Base-by-base conservation (phyloP, 2,797 vertebrate species). In the Helostoma temminkii region DNA sequence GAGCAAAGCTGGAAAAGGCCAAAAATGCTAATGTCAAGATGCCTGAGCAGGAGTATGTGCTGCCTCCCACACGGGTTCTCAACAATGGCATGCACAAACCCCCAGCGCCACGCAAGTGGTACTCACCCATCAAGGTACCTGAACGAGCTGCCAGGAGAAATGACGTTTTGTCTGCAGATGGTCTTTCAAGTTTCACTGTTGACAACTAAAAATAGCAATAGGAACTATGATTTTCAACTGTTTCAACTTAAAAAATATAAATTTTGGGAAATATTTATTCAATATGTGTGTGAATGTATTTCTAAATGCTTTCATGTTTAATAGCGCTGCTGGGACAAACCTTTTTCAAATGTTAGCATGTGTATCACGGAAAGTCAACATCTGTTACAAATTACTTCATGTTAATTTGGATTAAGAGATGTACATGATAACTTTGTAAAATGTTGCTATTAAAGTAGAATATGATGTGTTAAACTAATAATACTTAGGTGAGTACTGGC, bases 11-110 rank as follows among this genome's bases (percentile, higher is more conserved):
- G 82, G 98, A 99, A 87, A 98, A 99, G 69, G 97, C 97, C 64
- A 99, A 99, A 92, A 99, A 99, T 1, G 97, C 98, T 11, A 93
- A 94, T 49, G 97, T 99, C 41, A 98, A 98, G 90, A 97, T 98
- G 96, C 98, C 98, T 0, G 97, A 98, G 30, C 96, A 98, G 84
- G 97, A 99, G 37, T 96, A 94, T 0, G 95, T 92, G 64, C 89
- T 76, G 41, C 89, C 93, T 0, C 95, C 96, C 36, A 89, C 87
- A 9, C 92, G 96, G 42, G 94, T 92, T 60, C 95, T 98, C 11
- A 97, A 94, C 62, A 97, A 95, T 55, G 95, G 88, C 80, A 92
- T 96, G 94, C 94, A 94, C 24, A 94, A 93, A 82, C 90, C 95
- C 2, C 90, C 81, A 0, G 94, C 94, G 1, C 94, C 96, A 1